phyloP scores from a whole-genome alignment of 2,888 invertebrate genomes.

The Geophilus truncorum region DNA sequence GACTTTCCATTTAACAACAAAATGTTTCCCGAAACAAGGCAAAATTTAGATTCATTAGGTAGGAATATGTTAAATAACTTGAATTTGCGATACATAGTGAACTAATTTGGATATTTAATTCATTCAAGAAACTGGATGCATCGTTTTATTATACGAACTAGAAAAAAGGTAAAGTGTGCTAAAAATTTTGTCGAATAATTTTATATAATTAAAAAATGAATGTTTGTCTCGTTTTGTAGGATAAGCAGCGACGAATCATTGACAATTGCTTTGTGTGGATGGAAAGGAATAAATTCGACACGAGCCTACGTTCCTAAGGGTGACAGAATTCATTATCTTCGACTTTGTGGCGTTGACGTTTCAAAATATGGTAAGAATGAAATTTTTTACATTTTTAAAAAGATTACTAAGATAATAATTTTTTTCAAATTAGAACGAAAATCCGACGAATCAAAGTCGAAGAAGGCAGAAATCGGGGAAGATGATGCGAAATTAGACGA shows the following conservation, averaged over 20 bases:
- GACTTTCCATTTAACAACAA: constrained; percentile 71
- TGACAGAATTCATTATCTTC: constrained; percentile 78
- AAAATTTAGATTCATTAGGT: constrained; percentile 66
- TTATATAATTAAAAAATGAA: neutral
- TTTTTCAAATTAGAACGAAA: neutral
- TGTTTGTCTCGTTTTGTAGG: neutral
- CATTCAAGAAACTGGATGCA: constrained; percentile 64
- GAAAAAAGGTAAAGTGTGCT: constrained; percentile 46
- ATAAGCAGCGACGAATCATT: constrained; percentile 40
- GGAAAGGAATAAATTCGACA: constrained; percentile 82
- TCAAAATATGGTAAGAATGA: constrained; percentile 67
- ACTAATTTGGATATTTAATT: constrained; percentile 29
- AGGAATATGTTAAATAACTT: constrained; percentile 33
- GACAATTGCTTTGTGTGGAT: constrained; percentile 70
- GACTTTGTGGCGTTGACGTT: constrained; percentile 78
- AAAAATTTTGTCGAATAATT: neutral
- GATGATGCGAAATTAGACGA: too few relatives aligned
- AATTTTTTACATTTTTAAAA: neutral
- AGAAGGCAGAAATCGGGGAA: too few relatives aligned
- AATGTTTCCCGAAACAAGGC: constrained; percentile 63
- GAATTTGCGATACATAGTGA: neutral
- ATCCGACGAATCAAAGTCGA: neutral
- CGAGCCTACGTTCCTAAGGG: constrained; percentile 80
- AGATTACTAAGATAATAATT: neutral
- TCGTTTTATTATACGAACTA: constrained; percentile 63